Base-by-base conservation (phyloP, 2,888 invertebrate genomes). In the Tiliacea citrago region DNA sequence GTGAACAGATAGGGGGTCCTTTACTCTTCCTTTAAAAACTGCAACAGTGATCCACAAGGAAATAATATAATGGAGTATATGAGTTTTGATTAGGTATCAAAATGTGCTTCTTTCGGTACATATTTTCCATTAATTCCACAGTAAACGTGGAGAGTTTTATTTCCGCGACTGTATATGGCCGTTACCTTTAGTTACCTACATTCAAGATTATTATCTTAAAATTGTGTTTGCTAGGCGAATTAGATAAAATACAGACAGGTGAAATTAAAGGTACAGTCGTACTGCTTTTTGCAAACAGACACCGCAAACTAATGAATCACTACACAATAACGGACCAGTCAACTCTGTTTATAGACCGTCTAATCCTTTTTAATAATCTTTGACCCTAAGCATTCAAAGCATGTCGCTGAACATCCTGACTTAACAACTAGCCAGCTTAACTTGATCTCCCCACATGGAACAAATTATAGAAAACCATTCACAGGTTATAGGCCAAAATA, bases 361-460 rank as follows among this genome's bases (percentile, higher is more conserved):
- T 83, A 85, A 86, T 84, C 88, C 71, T 74, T 81, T 75, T 81
- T 69, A 74, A 79, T 88, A 87, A 88, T 90, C 90, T 88, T 71
- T 89, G 88, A 74, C 78, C 76, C 76, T 87, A 78, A 82, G 71
- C 83, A 90, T 91, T 90, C 91, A 78, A 39, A 67, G 13, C 86
- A 75, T 88, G 90, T 91, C 86, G 83, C 75, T 70, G 81, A 77
- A 86, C 90, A 90, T 91, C 91, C 91, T 91, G 87, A 77, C 51
- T 70, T 10, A 29, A 57, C 55, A 24, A 74, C 39, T 60, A 69
- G 0, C 87, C 49, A 75, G n/a, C 13, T 53, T 71, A 62, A 77
- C 57, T 53, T 74, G 78, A 81, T 61, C 87, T 60, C 42, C 53
- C 29, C 47, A 24, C 18, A 29, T 12, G 53, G 0, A 60, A 77